Evolutionary conservation across 2,113 vertebrate genomes (phyloP).

Genomic region (Agelaius tricolor): DNA sequence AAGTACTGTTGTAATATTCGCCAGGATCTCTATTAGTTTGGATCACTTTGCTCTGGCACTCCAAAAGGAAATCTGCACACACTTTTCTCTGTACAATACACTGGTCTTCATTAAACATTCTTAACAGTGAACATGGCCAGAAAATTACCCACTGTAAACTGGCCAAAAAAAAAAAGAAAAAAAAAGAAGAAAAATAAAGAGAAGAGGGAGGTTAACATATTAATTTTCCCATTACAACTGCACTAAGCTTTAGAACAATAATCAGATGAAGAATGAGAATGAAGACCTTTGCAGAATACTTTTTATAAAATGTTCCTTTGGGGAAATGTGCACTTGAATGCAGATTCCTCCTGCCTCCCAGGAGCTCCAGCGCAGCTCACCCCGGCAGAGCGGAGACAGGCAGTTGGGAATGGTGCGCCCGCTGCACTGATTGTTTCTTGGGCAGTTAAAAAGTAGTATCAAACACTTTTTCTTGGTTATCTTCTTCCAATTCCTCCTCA

Average conservation of each 20-base stretch:
- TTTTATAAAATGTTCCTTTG: constrained; percentile 54
- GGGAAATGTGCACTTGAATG: constrained; percentile 53
- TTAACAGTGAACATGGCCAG: constrained; percentile 36
- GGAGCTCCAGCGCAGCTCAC: constrained; percentile 66
- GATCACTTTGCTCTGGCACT: constrained; percentile 63
- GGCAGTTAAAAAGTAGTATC: constrained; percentile 87
- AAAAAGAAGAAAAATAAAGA: background rate
- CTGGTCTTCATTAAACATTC: constrained; percentile 68
- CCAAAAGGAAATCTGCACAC: constrained; percentile 59
- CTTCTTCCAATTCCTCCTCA: constrained; percentile 85
- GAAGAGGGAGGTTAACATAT: constrained; percentile 37
- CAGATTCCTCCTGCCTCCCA: constrained; percentile 67
- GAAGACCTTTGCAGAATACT: constrained; percentile 42
- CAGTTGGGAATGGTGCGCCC: background rate
- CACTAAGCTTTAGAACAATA: constrained; percentile 60
- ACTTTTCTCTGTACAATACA: constrained; percentile 66
- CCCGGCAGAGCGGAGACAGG: background rate
- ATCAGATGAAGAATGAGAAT: constrained; percentile 43
- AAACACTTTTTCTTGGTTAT: constrained; percentile 84
- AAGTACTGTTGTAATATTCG: constrained; percentile 48
- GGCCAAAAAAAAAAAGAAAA: constrained; percentile 41
- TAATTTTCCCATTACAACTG: constrained; percentile 59
- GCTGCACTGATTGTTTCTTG: constrained; percentile 11
- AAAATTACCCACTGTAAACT: constrained; percentile 59
- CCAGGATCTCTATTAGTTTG: constrained; percentile 52